Evolutionary conservation across 2,888 invertebrate genomes (phyloP), one percentile per base, ranked within the genome.

Genomic region (Megaustenia siamemsis): DNA sequence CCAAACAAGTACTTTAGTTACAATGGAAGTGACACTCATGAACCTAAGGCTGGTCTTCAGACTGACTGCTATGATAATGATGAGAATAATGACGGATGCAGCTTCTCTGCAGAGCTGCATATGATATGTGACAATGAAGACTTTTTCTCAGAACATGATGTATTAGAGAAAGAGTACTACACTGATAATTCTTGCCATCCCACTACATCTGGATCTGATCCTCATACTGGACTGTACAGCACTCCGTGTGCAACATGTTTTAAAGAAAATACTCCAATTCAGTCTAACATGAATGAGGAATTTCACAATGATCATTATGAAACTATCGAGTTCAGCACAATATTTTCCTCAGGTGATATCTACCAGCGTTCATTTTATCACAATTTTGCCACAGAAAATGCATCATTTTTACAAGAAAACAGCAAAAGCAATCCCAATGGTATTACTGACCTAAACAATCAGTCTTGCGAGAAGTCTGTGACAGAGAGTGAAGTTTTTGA

Each of bases 331-430:
- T 82, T 73, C 56, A 82, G 82, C 32, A 73, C 24, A 5, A 73
- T 82, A n/a, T 82, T 82, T 60, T 73, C 82, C 24, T 63, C 82
- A 35, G 38, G 56, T 24, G 82, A 60, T 24, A 56, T 56, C 40
- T 82, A 82, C 45, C 82, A 82, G 40, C 38, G 49, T 2, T 24
- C 69, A 49, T 60, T 38, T 38, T 38, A 82, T 10, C 71, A 68
- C 10, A 69, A 38, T 40, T 69, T 38, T n/a, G n/a, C 49, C 35
- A 45, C 66, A 8, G 32, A 43, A 28, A 66, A 43, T 66, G 15
- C 24, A 66, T n/a, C 43, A 32, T 32, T 32, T 40, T 56, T 43
- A 32, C 68, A 68, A 68, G 53, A 69, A 28, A 69, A 69, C 21
- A 68, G 28, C 35, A 66, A 79, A 21, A 60, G 38, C 43, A 28